Percentiles rank a stretch among this genome's conserved stretches.
Evolutionary conservation across 1,140 invertebrate species (phyloP).

Genomic region (Batillaria attramentaria): DNA sequence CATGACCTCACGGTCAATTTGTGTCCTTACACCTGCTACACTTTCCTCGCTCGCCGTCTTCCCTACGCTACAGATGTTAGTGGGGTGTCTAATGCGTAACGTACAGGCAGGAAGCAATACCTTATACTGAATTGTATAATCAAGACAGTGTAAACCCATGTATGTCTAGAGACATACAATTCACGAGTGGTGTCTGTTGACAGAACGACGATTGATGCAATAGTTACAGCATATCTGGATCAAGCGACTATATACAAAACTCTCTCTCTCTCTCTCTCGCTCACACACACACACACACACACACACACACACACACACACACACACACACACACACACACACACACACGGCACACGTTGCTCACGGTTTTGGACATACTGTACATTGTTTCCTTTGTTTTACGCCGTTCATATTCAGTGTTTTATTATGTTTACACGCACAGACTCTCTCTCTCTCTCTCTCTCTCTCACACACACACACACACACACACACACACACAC

Average conservation of each 20-base stretch:
- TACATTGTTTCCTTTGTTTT: neutral
- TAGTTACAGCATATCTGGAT: neutral
- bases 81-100: no score
- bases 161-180: no score
- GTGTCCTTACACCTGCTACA: no score
- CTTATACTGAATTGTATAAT: no score
- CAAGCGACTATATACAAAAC: no score
- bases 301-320: neutral
- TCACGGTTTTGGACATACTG: neutral
- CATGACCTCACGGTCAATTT: no score
- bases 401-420: neutral
- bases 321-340: conserved; percentile 19
- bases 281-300: conserved; percentile 14
- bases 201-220: neutral
- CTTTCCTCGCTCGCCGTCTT: no score
- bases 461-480: conserved; percentile 13
- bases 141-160: no score
- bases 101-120: no score
- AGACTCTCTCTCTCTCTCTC: neutral
- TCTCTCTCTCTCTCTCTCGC: neutral
- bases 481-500: neutral
- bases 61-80: no score
- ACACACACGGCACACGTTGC: neutral
- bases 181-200: no score
- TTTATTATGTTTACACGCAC: neutral